Evolutionary conservation across 2,888 invertebrate species (phyloP).

Genomic region (Caenorhabditis zanzibari): DNA sequence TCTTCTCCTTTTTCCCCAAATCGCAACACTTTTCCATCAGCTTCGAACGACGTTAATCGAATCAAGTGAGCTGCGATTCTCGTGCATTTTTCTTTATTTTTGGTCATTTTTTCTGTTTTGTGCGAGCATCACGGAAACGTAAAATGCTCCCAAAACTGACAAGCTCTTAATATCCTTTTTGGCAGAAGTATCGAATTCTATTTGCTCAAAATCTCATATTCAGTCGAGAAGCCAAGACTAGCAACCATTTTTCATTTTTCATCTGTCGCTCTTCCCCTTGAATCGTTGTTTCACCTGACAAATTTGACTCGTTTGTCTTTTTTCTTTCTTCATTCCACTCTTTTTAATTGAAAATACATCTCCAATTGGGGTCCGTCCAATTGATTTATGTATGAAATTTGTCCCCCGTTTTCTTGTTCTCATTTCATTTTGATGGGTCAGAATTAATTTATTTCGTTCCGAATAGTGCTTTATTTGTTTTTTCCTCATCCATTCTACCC

Average conservation of each 20-base stretch:
- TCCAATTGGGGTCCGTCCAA: background rate
- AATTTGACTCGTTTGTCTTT: background rate
- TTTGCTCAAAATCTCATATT: conserved; percentile 65
- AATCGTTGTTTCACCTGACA: conserved; percentile 41
- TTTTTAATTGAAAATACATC: conserved; percentile 32
- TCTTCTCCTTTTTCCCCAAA: background rate
- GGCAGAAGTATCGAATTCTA: conserved; percentile 55
- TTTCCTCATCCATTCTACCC: conserved; percentile 8
- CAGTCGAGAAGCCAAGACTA: conserved; percentile 20
- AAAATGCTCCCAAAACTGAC: conserved; percentile 57
- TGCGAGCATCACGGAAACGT: conserved; percentile 51
- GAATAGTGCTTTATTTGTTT: background rate
- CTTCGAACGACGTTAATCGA: conserved; percentile 56
- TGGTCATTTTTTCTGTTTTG: conserved; percentile 21
- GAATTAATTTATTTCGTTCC: background rate
- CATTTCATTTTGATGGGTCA: conserved; percentile 11
- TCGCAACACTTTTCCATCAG: conserved; percentile 43
- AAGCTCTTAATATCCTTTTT: conserved; percentile 56
- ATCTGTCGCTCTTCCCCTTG: conserved; percentile 16
- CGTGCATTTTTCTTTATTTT: background rate
- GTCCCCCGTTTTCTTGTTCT: background rate
- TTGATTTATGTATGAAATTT: conserved; percentile 36
- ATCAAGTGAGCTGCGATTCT: conserved; percentile 43
- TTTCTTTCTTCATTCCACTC: conserved; percentile 7
- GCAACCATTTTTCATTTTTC: conserved; percentile 32